Base-by-base conservation (phyloP, 2,888 invertebrate species). In the Dorcus parallelipipedus region DNA sequence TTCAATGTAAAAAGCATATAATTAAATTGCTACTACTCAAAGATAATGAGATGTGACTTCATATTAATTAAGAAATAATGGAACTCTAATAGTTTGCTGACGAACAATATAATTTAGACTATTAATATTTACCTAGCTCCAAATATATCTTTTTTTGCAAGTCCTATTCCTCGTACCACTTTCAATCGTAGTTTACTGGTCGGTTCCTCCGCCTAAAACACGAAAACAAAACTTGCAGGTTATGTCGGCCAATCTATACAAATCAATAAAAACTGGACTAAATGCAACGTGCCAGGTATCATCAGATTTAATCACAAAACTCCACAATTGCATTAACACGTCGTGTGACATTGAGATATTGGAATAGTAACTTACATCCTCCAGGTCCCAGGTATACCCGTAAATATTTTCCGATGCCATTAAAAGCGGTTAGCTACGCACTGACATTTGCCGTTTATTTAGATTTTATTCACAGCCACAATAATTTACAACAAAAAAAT, bases 131-230 rank as follows among this genome's bases (percentile, higher is more conserved):
- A 94, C 94, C 94, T 96, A 71, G 97, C 97, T 72, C 98, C 98
- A 83, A 99, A 98, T 73, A 99, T 97, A 79, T 99, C 98, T 80
- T 98, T 98, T 79, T 97, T 97, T 56, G 97, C 97, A 73, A 99
- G 83, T 70, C 93, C 90, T 78, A 91, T 90, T 38, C 95, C 96
- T 68, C 91, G 89, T 66, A 94, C 82, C 62, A 97, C 88, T 80
- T 87, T 89, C 76, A 97, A 83, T 71, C 94, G 88, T 76, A 96
- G 82, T 77, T 91, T 86, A 80, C 86, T 89, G 74, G 90, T 89
- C 67, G 88, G 86, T 78, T 92, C 90, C 78, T 90, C 90, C 78
- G 84, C 86, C 90, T 90, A 81, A 48, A 84, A 77, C 53, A 47
- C 6, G 26, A 33, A 33, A 33, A 6, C 6, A 33, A 61, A 67